Conservation (phyloP, 2,888 invertebrate genomes). For the Didymodactylos carnosus region DNA sequence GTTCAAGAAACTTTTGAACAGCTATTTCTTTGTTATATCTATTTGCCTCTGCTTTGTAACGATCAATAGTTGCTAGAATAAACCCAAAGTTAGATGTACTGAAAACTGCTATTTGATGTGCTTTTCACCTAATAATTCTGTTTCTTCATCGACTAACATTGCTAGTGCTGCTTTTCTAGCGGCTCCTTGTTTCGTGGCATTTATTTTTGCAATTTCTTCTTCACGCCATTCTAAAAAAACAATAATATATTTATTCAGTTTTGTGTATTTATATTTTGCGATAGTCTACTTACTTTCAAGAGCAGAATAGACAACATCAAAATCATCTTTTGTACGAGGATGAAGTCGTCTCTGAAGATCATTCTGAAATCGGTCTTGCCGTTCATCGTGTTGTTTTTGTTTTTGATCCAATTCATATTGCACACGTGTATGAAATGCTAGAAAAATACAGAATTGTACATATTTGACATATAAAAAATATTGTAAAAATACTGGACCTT, state of each 20-base stretch:
- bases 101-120: too few species aligned
- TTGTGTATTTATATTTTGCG: neutral
- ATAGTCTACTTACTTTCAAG: slow-evolving; percentile 27
- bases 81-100: too few species aligned
- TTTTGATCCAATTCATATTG: slow-evolving; percentile 31
- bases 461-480: too few species aligned
- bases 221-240: slow-evolving; percentile 28
- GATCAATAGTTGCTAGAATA: slow-evolving; percentile 32
- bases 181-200: slow-evolving; percentile 27
- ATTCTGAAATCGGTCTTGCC: slow-evolving; percentile 28
- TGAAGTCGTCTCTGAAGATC: slow-evolving; percentile 33
- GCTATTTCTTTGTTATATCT: slow-evolving; percentile 25
- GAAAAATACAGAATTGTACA: too few species aligned
- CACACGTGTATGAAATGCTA: slow-evolving; percentile 25
- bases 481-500: too few species aligned
- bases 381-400: slow-evolving; percentile 27
- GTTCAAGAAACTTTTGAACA: slow-evolving; percentile 29
- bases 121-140: slow-evolving; percentile 34
- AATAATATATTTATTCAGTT: neutral
- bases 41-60: slow-evolving; percentile 30
- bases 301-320: slow-evolving; percentile 32
- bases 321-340: slow-evolving; percentile 34
- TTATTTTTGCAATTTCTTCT: slow-evolving; percentile 30
- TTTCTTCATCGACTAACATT: slow-evolving; percentile 34
- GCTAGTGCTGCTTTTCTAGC: slow-evolving; percentile 35